A percentile compares a stretch with the other conserved stretches of the same genome.
These are phyloP conservation scores for Clamator glandarius DNA, from an alignment of 2,797 vertebrate genomes.

Conservation along the genomic window DNA sequence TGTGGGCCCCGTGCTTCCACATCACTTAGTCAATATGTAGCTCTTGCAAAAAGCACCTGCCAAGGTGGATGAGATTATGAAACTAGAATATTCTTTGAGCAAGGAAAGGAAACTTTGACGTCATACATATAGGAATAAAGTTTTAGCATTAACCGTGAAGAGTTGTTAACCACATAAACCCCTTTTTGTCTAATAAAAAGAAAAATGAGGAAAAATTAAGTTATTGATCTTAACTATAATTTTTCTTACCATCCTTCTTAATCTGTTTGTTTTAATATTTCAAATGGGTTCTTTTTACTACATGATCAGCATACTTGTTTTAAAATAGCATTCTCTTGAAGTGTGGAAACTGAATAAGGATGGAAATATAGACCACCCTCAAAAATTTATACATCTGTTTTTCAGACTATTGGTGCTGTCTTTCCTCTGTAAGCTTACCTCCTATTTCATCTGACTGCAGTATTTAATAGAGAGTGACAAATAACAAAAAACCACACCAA, in stretches of 20 bases:
- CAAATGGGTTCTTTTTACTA: not conserved
- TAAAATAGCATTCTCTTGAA: not conserved
- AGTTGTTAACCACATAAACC: not conserved
- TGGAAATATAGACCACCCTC: not conserved
- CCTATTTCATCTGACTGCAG: not conserved
- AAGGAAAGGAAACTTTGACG: not conserved
- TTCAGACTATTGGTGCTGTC: not conserved
- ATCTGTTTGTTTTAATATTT: not conserved
- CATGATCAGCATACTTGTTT: not conserved
- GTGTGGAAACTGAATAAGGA: not conserved
- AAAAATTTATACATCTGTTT: not conserved
- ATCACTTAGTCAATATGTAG: not conserved
- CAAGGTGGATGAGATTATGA: not conserved
- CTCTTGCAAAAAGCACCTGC: not conserved
- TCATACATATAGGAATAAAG: not conserved
- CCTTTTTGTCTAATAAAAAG: not conserved
- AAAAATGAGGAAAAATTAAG: not conserved
- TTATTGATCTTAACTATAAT: not conserved
- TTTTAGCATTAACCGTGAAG: not conserved
- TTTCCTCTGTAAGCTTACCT: not conserved
- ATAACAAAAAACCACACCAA: accelerated
- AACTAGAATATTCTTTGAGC: not conserved
- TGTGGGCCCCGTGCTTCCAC: not conserved
- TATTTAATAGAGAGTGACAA: not conserved
- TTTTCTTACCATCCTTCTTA: not conserved